These are phyloP conservation scores for Agrochola lota DNA, from an alignment of 2,888 invertebrate species.

Conservation along the genomic window DNA sequence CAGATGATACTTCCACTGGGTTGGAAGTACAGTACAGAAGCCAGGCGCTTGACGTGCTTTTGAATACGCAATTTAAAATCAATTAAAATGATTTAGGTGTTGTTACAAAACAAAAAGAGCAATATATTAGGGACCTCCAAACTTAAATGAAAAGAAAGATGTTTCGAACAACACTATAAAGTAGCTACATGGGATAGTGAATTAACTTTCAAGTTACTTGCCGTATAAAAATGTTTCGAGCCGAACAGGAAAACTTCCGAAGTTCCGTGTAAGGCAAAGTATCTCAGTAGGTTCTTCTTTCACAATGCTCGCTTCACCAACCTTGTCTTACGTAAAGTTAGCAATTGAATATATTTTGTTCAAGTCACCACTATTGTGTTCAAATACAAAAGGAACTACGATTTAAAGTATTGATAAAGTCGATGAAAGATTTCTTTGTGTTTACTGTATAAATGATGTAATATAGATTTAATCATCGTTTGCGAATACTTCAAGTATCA, in stretches of 20 bases:
- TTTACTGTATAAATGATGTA: conserved; percentile 21
- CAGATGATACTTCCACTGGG: neutral
- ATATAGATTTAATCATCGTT: conserved; percentile 2
- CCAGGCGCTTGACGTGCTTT: neutral
- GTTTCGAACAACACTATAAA: conserved; percentile 53
- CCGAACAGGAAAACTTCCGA: conserved; percentile 67
- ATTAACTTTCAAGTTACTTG: conserved; percentile 66
- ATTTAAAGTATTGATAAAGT: conserved; percentile 60
- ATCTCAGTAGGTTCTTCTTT: conserved; percentile 61
- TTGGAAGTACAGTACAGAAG: neutral
- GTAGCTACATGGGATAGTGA: conserved; percentile 59
- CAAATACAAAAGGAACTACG: conserved; percentile 57
- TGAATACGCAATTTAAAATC: neutral
- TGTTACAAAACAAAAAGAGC: conserved; percentile 23
- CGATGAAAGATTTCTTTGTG: conserved; percentile 53
- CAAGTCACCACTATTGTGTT: conserved; percentile 64
- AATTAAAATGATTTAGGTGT: neutral
- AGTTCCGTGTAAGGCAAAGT: conserved; percentile 65
- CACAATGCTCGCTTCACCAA: conserved; percentile 67
- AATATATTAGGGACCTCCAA: conserved; percentile 22
- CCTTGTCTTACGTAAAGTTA: conserved; percentile 65
- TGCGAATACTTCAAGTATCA: neutral
- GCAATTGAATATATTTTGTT: conserved; percentile 69
- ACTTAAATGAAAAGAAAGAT: conserved; percentile 44
- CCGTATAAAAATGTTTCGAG: conserved; percentile 67